These are phyloP conservation scores for Brachyhypopomus gauderio DNA, from an alignment of 2,113 vertebrate genomes.

Conservation along the genomic window DNA sequence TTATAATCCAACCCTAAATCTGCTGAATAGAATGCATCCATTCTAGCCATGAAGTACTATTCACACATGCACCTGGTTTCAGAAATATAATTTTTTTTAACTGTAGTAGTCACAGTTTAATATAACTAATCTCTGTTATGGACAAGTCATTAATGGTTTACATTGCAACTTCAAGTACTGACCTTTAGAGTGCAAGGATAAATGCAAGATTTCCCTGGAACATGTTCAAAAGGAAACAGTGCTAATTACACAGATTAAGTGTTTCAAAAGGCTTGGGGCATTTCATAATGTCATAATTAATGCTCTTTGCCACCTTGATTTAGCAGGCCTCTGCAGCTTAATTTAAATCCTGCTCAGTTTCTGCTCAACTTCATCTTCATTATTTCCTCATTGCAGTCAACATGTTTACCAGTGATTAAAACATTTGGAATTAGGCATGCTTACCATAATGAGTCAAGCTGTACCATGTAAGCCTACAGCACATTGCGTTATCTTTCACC, in stretches of 20 bases:
- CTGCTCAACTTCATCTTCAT: slow-evolving; percentile 71
- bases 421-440: slow-evolving; percentile 56
- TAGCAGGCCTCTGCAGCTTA: slow-evolving; percentile 65
- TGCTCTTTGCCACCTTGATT: slow-evolving; percentile 64
- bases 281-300: slow-evolving; percentile 72
- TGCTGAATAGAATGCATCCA: not conserved
- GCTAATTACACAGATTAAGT: slow-evolving; percentile 66
- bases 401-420: slow-evolving; percentile 74
- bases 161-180: slow-evolving; percentile 32
- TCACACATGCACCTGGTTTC: not conserved
- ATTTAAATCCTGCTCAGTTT: slow-evolving; percentile 72
- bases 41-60: not conserved
- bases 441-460: slow-evolving; percentile 14
- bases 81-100: not conserved
- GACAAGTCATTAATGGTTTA: slow-evolving; percentile 39
- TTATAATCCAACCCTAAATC: not conserved
- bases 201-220: slow-evolving; percentile 55
- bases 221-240: slow-evolving; percentile 57
- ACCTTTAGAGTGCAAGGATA: slow-evolving; percentile 29
- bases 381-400: slow-evolving; percentile 68
- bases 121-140: slow-evolving; percentile 21
- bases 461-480: not conserved
- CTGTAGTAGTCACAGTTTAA: slow-evolving; percentile 20
- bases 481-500: slow-evolving; percentile 42
- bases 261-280: slow-evolving; percentile 63